Evolutionary conservation across 2,797 vertebrate genomes (phyloP), one percentile per base, ranked within the genome.

Genomic region (Falco cherrug): DNA sequence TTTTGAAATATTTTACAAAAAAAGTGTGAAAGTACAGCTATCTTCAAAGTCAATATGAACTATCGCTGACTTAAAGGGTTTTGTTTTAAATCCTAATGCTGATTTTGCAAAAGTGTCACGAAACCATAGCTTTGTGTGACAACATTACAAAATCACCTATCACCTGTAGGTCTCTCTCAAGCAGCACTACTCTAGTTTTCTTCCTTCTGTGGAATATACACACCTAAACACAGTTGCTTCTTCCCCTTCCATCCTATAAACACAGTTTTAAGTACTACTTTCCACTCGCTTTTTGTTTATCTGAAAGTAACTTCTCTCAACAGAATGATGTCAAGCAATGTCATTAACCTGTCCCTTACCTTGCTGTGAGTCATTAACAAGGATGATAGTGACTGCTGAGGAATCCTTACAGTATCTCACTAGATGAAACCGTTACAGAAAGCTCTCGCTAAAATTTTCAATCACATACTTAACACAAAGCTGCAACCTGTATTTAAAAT

Each of bases 101-200:
- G 18, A 41, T 70, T 82, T 86, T 87, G 57, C 79, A 43, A 26
- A 87, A 81, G 35, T 19, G 43, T 56, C 29, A 53, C 59, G 80
- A 78, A 41, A 64, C 5, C 9, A 47, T 0, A 74, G 22, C 11
- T 70, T 56, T 73, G 18, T 0, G 1, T 25, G 31, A 11, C 5
- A 73, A 35, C 16, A 28, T 39, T 35, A 69, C 18, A 71, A 88
- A 92, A 69, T 54, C 19, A 41, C 12, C n/a, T 65, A 29, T 6
- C 13, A 15, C 16, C 39, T 69, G 4, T 19, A 68, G 33, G 16
- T 70, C 35, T 86, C 26, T 39, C 67, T 50, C 61, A 73, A 70
- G 51, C 8, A 69, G 41, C 6, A 53, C 6, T 77, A 37, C 10
- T 88, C 17, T 6, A 19, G 10, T 39, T 41, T 71, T 80, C 25